Evolutionary conservation across 2,888 invertebrate species (phyloP).

Genomic region (Oscheius sp.): DNA sequence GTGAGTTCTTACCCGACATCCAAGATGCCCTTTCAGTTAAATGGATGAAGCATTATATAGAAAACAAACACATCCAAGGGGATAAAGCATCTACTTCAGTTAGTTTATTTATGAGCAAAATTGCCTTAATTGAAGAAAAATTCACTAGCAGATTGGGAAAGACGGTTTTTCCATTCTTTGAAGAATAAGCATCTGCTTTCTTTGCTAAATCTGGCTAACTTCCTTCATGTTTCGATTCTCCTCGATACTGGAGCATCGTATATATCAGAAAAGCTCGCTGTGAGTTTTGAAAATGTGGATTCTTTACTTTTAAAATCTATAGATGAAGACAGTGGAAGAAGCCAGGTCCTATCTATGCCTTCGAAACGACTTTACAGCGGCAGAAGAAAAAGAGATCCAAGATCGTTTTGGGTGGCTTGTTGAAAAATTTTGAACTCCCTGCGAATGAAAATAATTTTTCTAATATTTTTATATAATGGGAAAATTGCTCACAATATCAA

Average conservation of each 20-base stretch:
- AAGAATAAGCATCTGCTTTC: neutral
- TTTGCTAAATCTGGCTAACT: conserved; percentile 18
- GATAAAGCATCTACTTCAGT: no score
- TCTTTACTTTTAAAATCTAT: neutral
- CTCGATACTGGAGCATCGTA: conserved; percentile 7
- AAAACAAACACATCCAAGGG: neutral
- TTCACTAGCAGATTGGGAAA: neutral
- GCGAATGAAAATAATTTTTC: no score
- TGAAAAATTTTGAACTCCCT: conserved; percentile 7
- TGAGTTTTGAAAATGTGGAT: no score
- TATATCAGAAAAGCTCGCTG: conserved; percentile 7
- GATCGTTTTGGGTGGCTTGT: conserved; percentile 8
- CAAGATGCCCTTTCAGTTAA: neutral
- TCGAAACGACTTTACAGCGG: conserved; percentile 13
- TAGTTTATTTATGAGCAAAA: no score
- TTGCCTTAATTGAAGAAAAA: neutral
- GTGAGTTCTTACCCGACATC: neutral
- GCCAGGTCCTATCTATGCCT: conserved; percentile 3
- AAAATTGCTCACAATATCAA: no score
- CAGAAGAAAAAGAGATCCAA: conserved; percentile 7
- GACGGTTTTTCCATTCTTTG: conserved; percentile 10
- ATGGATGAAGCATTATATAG: conserved; percentile 12
- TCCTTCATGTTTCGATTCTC: conserved; percentile 1
- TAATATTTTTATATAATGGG: no score
- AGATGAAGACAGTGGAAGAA: conserved; percentile 17